A percentile compares a stretch with the other conserved stretches of the same genome.
Conservation (phyloP, 2,797 vertebrate genomes). For the Rhabdophis nuchalis region DNA sequence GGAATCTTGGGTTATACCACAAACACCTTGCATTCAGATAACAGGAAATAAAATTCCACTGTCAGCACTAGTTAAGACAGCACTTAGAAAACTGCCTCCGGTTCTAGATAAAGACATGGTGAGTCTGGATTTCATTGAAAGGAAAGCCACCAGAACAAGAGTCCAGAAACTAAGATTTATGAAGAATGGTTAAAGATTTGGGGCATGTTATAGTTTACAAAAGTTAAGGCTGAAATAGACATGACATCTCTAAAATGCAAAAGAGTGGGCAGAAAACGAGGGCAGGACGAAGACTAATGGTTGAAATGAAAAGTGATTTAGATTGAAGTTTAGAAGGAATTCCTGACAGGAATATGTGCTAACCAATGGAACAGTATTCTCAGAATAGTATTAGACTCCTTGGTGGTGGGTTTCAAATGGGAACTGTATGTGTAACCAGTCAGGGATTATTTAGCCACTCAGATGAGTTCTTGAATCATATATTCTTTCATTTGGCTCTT, state of each 20-base stretch:
- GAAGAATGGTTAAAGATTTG: not conserved
- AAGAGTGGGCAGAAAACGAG: not conserved
- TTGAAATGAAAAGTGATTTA: not conserved
- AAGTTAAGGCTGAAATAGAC: not conserved
- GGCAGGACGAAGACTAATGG: not conserved
- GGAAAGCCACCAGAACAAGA: not conserved
- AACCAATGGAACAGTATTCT: not conserved
- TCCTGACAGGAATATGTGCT: not conserved
- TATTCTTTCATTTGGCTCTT: not conserved
- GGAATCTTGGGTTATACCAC: not conserved
- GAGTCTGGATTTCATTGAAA: not conserved
- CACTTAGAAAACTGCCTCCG: not conserved
- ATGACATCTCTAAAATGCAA: not conserved
- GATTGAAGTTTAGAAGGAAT: not conserved
- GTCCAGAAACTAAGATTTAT: not conserved
- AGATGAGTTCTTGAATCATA: not conserved
- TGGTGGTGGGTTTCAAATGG: not conserved
- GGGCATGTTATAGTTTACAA: not conserved
- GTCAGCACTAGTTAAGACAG: not conserved
- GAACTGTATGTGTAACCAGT: not conserved
- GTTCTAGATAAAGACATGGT: not conserved
- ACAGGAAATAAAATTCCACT: not conserved
- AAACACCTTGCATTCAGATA: not conserved
- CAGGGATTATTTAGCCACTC: not conserved
- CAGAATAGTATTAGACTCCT: not conserved